phyloP scores from a whole-genome alignment of 1,140 invertebrate genomes.

The Littorina saxatilis region DNA sequence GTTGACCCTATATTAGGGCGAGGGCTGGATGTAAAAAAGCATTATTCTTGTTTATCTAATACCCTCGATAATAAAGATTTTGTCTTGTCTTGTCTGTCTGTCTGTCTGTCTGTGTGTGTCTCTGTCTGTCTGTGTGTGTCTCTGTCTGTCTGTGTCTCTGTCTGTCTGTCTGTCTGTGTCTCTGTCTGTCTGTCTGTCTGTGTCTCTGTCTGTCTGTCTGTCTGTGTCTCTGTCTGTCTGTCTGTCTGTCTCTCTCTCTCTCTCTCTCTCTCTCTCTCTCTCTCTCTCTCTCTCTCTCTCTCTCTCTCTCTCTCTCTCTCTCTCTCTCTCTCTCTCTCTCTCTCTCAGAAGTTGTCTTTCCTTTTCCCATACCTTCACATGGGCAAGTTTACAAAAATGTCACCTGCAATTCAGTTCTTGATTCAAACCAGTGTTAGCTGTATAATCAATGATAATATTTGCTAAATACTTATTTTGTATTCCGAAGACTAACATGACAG shows the following conservation, averaged over 20 bases:
- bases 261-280: neutral
- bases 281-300: neutral
- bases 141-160: neutral
- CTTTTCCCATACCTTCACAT: neutral
- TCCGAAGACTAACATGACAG: too few relatives aligned
- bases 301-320: neutral
- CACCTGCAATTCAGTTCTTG: too few relatives aligned
- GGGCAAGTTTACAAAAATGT: too few relatives aligned
- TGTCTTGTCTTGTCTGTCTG: too few relatives aligned
- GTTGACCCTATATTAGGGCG: too few relatives aligned
- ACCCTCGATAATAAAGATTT: too few relatives aligned
- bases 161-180: constrained; percentile 5
- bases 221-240: neutral
- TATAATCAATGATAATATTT: too few relatives aligned
- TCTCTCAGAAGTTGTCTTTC: neutral
- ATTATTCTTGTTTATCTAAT: too few relatives aligned
- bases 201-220: neutral
- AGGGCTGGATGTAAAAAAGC: too few relatives aligned
- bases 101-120: constrained; percentile 12
- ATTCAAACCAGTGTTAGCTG: too few relatives aligned
- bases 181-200: neutral
- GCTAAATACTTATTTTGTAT: too few relatives aligned
- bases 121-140: neutral
- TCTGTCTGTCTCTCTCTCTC: neutral
- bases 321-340: neutral